Base-by-base conservation (phyloP, 2,888 invertebrate species). In the Rotaria macrura region DNA sequence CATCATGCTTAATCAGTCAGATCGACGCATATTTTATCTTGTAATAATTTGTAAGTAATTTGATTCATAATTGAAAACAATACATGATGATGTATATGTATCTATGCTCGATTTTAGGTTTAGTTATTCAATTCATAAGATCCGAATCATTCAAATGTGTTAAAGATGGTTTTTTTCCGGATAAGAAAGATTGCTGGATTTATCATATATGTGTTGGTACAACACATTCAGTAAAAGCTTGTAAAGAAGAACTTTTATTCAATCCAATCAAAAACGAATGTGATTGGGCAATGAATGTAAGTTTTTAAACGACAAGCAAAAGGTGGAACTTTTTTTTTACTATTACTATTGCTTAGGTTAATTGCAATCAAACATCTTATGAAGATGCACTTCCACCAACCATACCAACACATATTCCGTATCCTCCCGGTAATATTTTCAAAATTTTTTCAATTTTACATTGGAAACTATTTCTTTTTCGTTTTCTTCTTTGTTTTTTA, bases 241-340 rank as follows among this genome's bases (percentile, higher is more conserved):
- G 86, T 65, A 85, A 86, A 65, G 86, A 86, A 85, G 86, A 86
- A 20, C 52, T 85, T 38, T 86, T 84, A 43, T 86, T 86, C 47
- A 86, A 86, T 74, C 83, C 86, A 12, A 85, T 85, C n/a, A 85
- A 83, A 29, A 84, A 84, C 43, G 79, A 83, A n/a, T 86, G 86
- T 47, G 86, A 86, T 83, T 86, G 86, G 86, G 85, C 85, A 20
- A 85, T 86, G 85, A 86, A 86, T 65, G 86, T 86, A n/a, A 79
- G 83, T 29, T n/a, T n/a, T n/a, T n/a, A n/a, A n/a, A n/a, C n/a
- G n/a, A n/a, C n/a, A n/a, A n/a, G n/a, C n/a, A n/a, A 47, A 47
- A 47, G 1, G 10, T 47, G 9, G 47, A 47, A 47, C 14, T 47
- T 47, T 1, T 47, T 47, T 47, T 47, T 47, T 47, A 12, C 5